These are phyloP conservation scores for Sogatella furcifera DNA, from an alignment of 1,140 invertebrate species.

Conservation along the genomic window DNA sequence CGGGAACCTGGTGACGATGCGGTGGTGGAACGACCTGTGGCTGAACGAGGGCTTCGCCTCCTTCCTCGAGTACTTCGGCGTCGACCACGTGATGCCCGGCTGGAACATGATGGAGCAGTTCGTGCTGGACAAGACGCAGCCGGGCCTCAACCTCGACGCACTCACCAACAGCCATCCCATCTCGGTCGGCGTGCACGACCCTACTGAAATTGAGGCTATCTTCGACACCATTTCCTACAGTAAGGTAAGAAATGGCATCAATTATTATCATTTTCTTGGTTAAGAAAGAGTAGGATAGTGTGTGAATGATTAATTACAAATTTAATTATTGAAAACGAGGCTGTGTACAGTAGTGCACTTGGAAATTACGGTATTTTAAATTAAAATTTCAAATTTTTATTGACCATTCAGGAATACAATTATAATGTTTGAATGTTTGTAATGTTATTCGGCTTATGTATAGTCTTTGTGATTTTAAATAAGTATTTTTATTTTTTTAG, in stretches of 20 bases:
- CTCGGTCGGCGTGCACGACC: slow-evolving; percentile 64
- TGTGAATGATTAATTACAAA: no score
- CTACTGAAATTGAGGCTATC: slow-evolving; percentile 73
- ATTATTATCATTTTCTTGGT: no score
- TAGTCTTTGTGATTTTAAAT: no score
- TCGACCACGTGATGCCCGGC: slow-evolving; percentile 42
- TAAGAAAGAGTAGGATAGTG: no score
- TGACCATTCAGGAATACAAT: no score
- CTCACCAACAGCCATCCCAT: slow-evolving; percentile 72
- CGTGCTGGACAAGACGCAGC: slow-evolving; percentile 50
- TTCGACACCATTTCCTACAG: slow-evolving; percentile 81
- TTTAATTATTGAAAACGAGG: no score
- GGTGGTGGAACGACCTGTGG: slow-evolving; percentile 82
- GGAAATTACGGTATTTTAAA: no score
- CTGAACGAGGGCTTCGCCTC: slow-evolving; percentile 80
- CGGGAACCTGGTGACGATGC: slow-evolving; percentile 81
- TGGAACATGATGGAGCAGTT: slow-evolving; percentile 53
- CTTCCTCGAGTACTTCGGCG: slow-evolving; percentile 65
- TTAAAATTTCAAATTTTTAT: no score
- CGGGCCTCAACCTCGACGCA: slow-evolving; percentile 61
- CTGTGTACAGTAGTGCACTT: no score
- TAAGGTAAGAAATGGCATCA: slow-evolving; percentile 44
- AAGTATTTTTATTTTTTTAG: no score
- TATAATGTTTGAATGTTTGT: no score
- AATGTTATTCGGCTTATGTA: no score